These are phyloP conservation scores for Cheilosia variabilis DNA, from an alignment of 2,888 invertebrate species.

Conservation along the genomic window DNA sequence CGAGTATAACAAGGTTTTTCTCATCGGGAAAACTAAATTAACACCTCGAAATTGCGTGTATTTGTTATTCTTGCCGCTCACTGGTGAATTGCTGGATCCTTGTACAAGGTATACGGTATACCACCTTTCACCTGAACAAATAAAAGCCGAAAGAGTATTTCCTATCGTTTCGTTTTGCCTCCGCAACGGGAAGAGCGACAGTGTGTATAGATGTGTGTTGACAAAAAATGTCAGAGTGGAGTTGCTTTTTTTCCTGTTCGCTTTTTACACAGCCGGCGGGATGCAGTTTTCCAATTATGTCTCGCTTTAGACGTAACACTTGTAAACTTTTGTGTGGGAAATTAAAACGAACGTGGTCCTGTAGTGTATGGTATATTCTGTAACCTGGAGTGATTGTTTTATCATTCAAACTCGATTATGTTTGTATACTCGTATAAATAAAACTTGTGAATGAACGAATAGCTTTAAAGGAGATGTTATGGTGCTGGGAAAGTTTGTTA, in stretches of 20 bases:
- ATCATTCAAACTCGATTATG: constrained; percentile 37
- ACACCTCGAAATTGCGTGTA: constrained; percentile 14
- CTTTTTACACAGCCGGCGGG: constrained; percentile 10
- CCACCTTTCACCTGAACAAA: constrained; percentile 25
- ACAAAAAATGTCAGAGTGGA: constrained; percentile 36
- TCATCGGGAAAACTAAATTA: constrained; percentile 44
- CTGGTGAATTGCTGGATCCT: background rate
- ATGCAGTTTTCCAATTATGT: constrained; percentile 54
- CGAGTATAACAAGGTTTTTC: constrained; percentile 6
- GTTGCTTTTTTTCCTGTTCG: background rate
- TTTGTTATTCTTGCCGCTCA: constrained; percentile 15
- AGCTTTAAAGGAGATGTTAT: no score
- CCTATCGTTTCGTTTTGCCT: background rate
- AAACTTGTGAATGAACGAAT: no score
- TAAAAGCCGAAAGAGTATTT: background rate
- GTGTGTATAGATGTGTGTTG: background rate
- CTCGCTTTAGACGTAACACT: constrained; percentile 33
- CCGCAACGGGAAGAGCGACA: constrained; percentile 6
- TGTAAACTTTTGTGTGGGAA: constrained; percentile 12
- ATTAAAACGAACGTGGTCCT: constrained; percentile 21
- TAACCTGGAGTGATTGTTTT: constrained; percentile 46
- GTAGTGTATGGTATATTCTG: background rate
- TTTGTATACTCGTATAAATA: background rate
- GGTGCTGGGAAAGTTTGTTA: no score
- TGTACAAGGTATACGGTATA: background rate